phyloP scores from a whole-genome alignment of 92 coral and sea anemone species.

The Palythoa heliodiscus region DNA sequence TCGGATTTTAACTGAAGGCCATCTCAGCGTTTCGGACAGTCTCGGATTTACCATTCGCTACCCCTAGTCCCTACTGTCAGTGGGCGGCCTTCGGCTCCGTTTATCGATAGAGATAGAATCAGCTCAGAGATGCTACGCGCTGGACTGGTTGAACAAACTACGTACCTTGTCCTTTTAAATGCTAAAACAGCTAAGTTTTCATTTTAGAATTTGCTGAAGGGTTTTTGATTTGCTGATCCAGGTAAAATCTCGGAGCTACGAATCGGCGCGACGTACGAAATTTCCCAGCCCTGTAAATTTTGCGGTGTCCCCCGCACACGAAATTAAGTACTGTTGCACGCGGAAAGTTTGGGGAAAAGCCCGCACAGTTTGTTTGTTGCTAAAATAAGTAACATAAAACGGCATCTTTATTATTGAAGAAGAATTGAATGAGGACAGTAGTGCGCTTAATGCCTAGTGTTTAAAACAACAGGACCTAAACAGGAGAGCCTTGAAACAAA shows the following conservation, averaged over 20 bases:
- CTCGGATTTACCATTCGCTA: too few species aligned
- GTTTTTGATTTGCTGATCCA: background rate
- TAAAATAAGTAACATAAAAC: background rate
- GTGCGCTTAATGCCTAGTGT: too few species aligned
- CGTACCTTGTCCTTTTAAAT: too few species aligned
- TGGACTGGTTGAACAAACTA: too few species aligned
- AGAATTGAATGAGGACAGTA: background rate
- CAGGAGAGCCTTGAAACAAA: background rate
- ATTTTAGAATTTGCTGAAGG: too few species aligned
- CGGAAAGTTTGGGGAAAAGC: constrained; percentile 7
- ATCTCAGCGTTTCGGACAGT: too few species aligned
- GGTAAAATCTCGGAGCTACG: background rate
- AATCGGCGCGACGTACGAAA: background rate
- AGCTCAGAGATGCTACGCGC: too few species aligned
- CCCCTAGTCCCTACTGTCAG: too few species aligned
- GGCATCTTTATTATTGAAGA: background rate
- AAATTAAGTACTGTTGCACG: background rate
- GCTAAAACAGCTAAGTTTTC: too few species aligned
- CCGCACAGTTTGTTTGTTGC: constrained; percentile 14
- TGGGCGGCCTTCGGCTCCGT: too few species aligned
- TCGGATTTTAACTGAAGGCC: too few species aligned
- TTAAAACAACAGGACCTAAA: background rate
- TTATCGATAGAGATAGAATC: too few species aligned
- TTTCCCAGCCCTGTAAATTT: background rate
- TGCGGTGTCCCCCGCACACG: constrained; percentile 4